Base-by-base conservation (phyloP, 2,888 invertebrate species). In the Didymodactylos carnosus region DNA sequence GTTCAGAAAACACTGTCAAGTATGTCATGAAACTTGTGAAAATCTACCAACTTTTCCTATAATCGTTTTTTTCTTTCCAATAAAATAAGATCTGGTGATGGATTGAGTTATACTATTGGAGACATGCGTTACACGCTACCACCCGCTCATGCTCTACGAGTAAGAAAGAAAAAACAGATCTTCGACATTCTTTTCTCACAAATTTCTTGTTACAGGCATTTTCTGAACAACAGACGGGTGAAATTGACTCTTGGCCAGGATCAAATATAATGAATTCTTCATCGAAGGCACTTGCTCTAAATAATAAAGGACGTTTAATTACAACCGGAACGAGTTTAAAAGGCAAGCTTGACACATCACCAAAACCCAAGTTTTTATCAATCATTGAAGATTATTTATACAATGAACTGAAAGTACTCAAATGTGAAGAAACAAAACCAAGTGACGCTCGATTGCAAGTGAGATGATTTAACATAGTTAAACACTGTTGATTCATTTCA, bases 301-400 rank as follows among this genome's bases (percentile, higher is more conserved):
- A 81, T 39, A 82, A 80, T 73, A 79, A 80, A 75, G 81, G 81
- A 75, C 79, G 78, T 39, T 76, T 83, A 25, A 77, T 81, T 7
- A 75, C 82, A 39, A 77, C 80, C 40, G 80, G 79, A 77, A 81
- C 82, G 49, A 80, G 79, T 73, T 79, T 79, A 13, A 76, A 77
- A 71, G 80, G 81, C 8, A 82, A 80, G 75, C 79, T 80, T 11
- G 79, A 79, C 73, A 78, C 80, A 76, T 79, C 80, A 27, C 81
- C 82, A 27, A 83, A 82, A 75, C 83, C 83, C 25, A 77, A 80
- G 46, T 82, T 83, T 77, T 79, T 83, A 27, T 80, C 82, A 23
- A 81, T 82, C 77, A 77, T 83, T 71, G 83, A 83, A 76, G 78
- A 77, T 49, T 83, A 81, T 76, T 77, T 83, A 8, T 80, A 81